phyloP scores from a whole-genome alignment of 2,888 invertebrate species.

The Tipula unca region DNA sequence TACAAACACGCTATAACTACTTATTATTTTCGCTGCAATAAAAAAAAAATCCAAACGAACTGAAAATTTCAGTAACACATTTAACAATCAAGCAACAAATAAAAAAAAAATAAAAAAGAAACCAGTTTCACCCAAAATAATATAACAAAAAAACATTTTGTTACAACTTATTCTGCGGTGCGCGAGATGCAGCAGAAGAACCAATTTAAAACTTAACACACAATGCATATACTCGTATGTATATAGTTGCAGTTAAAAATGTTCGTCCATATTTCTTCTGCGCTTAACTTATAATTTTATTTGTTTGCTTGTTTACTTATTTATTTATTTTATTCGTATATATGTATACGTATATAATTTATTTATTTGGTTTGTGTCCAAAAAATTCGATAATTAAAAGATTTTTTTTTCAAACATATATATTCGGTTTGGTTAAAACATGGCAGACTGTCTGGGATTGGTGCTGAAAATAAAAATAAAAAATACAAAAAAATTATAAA shows the following conservation, averaged over 20 bases:
- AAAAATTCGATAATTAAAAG: conserved; percentile 14
- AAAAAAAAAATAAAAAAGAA: background rate
- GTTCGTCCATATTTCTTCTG: background rate
- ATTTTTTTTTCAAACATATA: background rate
- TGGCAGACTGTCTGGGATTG: conserved; percentile 14
- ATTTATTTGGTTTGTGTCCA: background rate
- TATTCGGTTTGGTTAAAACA: background rate
- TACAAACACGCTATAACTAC: background rate
- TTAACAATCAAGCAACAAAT: background rate
- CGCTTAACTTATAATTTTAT: background rate
- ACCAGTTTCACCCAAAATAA: conserved; percentile 2
- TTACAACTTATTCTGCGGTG: background rate
- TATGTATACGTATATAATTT: background rate
- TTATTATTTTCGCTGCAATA: background rate
- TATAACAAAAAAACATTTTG: background rate
- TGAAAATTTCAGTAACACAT: background rate
- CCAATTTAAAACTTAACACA: background rate
- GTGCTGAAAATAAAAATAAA: background rate
- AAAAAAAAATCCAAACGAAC: background rate
- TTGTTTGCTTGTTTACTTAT: background rate
- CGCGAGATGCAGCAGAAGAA: background rate
- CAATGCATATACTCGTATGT: too few relatives aligned
- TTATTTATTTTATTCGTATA: background rate
- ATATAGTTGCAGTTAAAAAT: background rate
- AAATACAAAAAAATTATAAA: background rate